Evolutionary conservation across 1,140 invertebrate genomes (phyloP).

Genomic region (Polyergus mexicanus): DNA sequence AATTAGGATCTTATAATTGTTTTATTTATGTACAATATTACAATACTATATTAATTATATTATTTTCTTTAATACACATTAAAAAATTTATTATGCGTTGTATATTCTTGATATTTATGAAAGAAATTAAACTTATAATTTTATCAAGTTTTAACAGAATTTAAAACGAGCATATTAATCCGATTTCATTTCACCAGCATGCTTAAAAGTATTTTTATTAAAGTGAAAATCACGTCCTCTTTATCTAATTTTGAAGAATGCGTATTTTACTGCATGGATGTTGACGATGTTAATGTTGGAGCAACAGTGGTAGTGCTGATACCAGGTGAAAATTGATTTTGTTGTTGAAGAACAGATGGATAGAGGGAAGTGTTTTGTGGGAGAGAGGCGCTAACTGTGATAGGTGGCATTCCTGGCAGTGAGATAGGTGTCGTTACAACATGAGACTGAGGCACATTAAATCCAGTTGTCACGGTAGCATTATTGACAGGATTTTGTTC

Average conservation of each 20-base stretch:
- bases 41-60: slow-evolving; percentile 41
- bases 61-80: slow-evolving; percentile 44
- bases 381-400: slow-evolving; percentile 92
- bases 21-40: slow-evolving; percentile 74
- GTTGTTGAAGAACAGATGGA: slow-evolving; percentile 73
- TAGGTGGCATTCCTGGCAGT: slow-evolving; percentile 93
- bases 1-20: slow-evolving; percentile 47
- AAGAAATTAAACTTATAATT: slow-evolving; percentile 31
- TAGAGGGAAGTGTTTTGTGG: slow-evolving; percentile 85
- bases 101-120: slow-evolving; percentile 42
- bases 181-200: slow-evolving; percentile 45
- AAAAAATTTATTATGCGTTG: slow-evolving; percentile 49
- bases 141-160: not conserved
- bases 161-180: slow-evolving; percentile 19
- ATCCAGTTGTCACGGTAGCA: slow-evolving; percentile 47
- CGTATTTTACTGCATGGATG: slow-evolving; percentile 75
- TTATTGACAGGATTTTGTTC: slow-evolving; percentile 41
- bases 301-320: slow-evolving; percentile 61
- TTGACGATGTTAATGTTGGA: slow-evolving; percentile 68
- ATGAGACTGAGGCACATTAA: slow-evolving; percentile 76
- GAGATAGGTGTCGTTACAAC: slow-evolving; percentile 91
- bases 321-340: slow-evolving; percentile 72
- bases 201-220: slow-evolving; percentile 63
- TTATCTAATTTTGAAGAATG: slow-evolving; percentile 20
- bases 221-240: slow-evolving; percentile 58